Conservation (phyloP, 2,888 invertebrate species). For the Orgyia antiqua region DNA sequence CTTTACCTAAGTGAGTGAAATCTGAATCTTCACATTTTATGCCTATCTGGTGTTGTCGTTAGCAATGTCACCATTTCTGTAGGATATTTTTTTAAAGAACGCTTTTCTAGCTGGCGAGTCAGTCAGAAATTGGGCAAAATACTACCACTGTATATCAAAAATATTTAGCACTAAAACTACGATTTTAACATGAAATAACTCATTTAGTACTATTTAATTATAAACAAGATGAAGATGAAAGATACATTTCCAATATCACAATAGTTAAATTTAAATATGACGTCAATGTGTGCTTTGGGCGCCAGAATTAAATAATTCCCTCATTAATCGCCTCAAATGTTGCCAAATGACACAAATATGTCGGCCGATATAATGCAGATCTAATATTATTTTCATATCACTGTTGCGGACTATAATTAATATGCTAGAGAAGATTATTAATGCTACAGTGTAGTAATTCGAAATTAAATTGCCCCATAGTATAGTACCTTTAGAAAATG, state of each 20-base stretch:
- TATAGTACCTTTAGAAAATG: no score
- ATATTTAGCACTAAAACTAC: no score
- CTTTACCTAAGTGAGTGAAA: conserved; percentile 80
- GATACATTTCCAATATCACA: neutral
- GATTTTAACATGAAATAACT: no score
- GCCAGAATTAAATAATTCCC: conserved; percentile 13
- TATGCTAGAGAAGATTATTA: neutral
- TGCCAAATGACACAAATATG: conserved; percentile 16
- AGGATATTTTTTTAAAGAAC: no score
- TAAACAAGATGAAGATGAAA: no score
- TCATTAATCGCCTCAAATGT: conserved; percentile 15
- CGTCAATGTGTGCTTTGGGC: conserved; percentile 5
- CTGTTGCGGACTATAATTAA: conserved; percentile 5
- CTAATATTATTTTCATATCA: conserved; percentile 7
- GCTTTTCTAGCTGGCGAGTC: no score
- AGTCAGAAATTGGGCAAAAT: no score
- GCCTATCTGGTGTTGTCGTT: neutral
- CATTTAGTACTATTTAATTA: no score
- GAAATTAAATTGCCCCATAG: no score
- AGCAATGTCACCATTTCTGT: no score
- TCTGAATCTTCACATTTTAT: neutral
- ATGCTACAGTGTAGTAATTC: no score
- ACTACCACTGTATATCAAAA: no score
- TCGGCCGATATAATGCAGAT: conserved; percentile 12
- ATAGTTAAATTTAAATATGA: conserved; percentile 4